These are phyloP conservation scores for Mionectes macconnelli DNA, from an alignment of 2,113 vertebrate species.

Conservation along the genomic window DNA sequence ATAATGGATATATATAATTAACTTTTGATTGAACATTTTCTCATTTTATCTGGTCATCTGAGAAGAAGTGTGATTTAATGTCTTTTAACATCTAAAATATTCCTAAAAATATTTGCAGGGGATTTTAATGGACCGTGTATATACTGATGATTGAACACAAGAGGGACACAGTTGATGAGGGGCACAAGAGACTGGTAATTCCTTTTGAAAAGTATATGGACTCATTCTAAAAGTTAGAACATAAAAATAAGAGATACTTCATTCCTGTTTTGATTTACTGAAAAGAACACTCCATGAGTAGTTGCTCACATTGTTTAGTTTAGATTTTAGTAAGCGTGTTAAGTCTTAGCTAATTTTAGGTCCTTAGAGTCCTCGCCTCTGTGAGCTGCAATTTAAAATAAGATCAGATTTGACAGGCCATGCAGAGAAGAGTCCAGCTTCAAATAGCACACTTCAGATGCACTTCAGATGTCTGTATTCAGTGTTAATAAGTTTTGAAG, in stretches of 20 bases:
- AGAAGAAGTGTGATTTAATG: neutral
- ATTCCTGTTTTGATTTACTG: neutral
- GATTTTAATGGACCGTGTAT: neutral
- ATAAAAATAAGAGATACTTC: neutral
- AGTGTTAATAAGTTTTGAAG: constrained; percentile 59
- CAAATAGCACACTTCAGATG: constrained; percentile 29
- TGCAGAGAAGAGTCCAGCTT: constrained; percentile 50
- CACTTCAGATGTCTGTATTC: constrained; percentile 53
- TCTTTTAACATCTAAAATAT: neutral
- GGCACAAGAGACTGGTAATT: neutral
- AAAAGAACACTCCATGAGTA: neutral
- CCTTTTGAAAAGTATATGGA: neutral
- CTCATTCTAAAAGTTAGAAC: neutral
- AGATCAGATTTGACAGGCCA: constrained; percentile 48
- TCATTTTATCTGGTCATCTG: neutral
- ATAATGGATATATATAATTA: neutral
- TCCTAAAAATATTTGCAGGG: neutral
- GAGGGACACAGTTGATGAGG: neutral
- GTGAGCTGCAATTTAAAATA: constrained; percentile 45
- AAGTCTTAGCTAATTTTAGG: constrained; percentile 44
- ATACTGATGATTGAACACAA: neutral
- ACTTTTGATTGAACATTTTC: neutral
- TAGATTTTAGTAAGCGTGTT: constrained; percentile 6
- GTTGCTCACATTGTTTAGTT: constrained; percentile 1
- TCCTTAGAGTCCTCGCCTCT: constrained; percentile 24